Percentiles rank a stretch among this genome's conserved stretches.
Conservation (phyloP, 2,113 vertebrate species). For the Tilapia sparmanii region DNA sequence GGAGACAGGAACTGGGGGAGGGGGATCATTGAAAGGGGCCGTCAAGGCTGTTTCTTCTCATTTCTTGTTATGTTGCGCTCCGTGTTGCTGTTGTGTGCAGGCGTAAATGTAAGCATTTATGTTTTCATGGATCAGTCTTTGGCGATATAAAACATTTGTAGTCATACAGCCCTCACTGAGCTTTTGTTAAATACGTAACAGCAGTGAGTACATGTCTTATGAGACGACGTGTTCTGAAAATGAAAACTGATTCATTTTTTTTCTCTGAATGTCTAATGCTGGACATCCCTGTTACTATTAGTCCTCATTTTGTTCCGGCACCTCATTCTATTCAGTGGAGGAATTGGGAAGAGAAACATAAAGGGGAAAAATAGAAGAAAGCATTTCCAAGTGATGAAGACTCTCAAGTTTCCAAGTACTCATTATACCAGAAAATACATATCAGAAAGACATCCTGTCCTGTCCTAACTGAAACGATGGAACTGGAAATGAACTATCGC, state of each 20-base stretch:
- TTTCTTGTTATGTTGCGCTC: constrained; percentile 16
- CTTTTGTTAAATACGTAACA: constrained; percentile 6
- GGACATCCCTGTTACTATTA: not conserved
- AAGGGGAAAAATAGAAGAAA: not conserved
- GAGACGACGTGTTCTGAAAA: not conserved
- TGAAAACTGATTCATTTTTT: constrained; percentile 15
- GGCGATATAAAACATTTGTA: not conserved
- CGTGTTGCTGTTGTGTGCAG: not conserved
- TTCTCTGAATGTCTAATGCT: not conserved
- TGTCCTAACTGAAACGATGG: not conserved
- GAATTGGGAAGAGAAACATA: not conserved
- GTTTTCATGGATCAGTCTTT: not conserved
- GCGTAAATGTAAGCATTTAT: constrained; percentile 1
- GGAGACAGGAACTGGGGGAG: constrained; percentile 73
- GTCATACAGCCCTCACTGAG: not conserved
- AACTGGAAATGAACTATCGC: not conserved
- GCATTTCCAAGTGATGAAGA: not conserved
- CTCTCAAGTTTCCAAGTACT: not conserved
- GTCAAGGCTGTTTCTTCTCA: constrained; percentile 76
- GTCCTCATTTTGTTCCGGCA: not conserved
- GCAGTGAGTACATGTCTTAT: not conserved
- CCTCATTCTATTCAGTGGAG: not conserved
- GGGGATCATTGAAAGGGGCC: constrained; percentile 80
- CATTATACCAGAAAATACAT: not conserved
- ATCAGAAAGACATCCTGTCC: constrained; percentile 14